Evolutionary conservation across 2,888 invertebrate species (phyloP), one percentile per base, ranked within the genome.

Genomic region (Eurois occulta): DNA sequence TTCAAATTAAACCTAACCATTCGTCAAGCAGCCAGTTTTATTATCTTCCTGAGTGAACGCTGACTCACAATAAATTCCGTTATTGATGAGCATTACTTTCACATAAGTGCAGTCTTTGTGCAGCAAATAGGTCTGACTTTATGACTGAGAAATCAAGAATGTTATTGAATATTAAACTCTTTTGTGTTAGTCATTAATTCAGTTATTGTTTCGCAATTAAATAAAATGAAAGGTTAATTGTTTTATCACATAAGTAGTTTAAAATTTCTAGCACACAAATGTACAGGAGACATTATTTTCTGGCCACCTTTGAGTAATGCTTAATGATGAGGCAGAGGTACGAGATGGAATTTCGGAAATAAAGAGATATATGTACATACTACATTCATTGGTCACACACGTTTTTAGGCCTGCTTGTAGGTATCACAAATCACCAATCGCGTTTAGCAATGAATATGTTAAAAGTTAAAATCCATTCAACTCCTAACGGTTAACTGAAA

Each of bases 51-150:
- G 35, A 82, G 72, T 64, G 66, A 77, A 52, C 16, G 38, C 67
- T 86, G 75, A 81, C 70, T 86, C 86, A 86, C 41, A 72, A n/a
- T 48, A 67, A 79, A 86, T 75, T 75, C 81, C 78, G 78, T 84
- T 78, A 81, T 41, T 52, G 48, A 38, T 71, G 64, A 38, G 48
- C n/a, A 70, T 75, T 62, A 84, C 78, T 81, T 73, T 81, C 78
- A 55, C 52, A 28, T 52, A 78, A 80, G 38, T 76, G 69, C 75
- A 81, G 62, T 75, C 74, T 68, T 72, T 80, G 72, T 85, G 69
- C 62, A 78, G 7, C n/a, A 52, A 35, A 78, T 69, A 69, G 65
- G 73, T 73, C 43, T 73, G 68, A 35, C 41, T 85, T 80, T 72
- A 85, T 72, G 43, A 52, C 58, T 62, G 60, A 52, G 32, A 79